Evolutionary conservation across 1,140 invertebrate genomes (phyloP), one percentile per base, ranked within the genome.

Genomic region (Brachionus plicatilis): DNA sequence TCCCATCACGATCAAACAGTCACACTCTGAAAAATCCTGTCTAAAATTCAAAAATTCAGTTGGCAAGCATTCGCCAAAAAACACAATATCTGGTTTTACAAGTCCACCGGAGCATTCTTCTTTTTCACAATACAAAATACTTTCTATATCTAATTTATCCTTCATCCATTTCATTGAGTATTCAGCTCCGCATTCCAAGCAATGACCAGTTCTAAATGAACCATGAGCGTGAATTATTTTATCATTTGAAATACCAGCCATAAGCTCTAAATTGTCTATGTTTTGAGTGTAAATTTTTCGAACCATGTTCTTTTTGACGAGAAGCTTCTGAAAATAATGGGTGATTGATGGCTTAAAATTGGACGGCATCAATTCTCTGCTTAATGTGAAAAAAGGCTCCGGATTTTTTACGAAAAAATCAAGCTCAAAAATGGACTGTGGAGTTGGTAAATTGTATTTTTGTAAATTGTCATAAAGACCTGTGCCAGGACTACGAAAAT

Each of bases 361-460:
- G 17, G 88, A 89, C 12, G 90, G 90, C 83, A 88, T 90, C 24
- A 90, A 85, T 86, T 90, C 89, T 86, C 90, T 90, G 17, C 89
- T 89, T n/a, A 90, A 85, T 12, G 88, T 86, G 85, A 89, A 90
- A 86, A 90, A 90, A 60, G 89, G 89, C 65, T 87, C 92, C 47
- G 89, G 88, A 78, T 89, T 87, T 11, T 86, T 84, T 56, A 87
- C 83, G 85, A 91, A 91, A 86, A 88, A 91, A 66, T 88, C 87
- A 29, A 97, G 92, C 88, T 97, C 95, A 90, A 98, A 97, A 86
- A 98, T 95, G n/a, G 95, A 94, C 88, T 96, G 93, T n/a, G 96
- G 95, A 90, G 96, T 92, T 0, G 95, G 95, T 60, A 98, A 91
- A 86, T 96, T 93, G 88, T 96, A 97, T 88, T 97, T 95, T 85